Percentiles rank a stretch among this genome's conserved stretches.
phyloP scores from a whole-genome alignment of 2,113 vertebrate species.

The Nycticryphes semicollaris region DNA sequence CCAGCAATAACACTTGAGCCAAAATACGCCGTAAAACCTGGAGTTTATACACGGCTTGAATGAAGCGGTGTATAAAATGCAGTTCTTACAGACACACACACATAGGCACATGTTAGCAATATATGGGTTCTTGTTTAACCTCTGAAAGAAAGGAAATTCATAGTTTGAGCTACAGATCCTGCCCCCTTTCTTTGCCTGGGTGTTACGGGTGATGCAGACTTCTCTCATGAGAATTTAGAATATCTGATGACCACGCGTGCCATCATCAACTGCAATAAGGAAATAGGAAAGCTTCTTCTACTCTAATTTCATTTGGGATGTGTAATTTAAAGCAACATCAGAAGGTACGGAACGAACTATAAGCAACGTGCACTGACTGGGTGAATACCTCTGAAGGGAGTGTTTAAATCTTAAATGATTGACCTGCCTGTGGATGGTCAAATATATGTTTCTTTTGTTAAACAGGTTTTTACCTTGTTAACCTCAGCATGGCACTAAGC shows the following conservation, averaged over 20 bases:
- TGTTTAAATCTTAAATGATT: constrained; percentile 49
- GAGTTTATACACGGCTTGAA: not conserved
- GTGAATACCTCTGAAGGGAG: constrained; percentile 57
- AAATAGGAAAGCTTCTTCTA: not conserved
- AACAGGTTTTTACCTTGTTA: constrained; percentile 60
- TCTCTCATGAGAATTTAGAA: not conserved
- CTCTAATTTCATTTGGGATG: constrained; percentile 31
- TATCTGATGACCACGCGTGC: not conserved
- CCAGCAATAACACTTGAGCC: constrained; percentile 26
- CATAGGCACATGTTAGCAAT: not conserved
- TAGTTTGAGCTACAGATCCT: not conserved
- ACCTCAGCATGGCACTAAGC: constrained; percentile 46
- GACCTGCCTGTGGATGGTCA: constrained; percentile 38
- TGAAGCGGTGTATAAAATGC: not conserved
- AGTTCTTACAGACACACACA: not conserved
- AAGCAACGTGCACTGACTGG: not conserved
- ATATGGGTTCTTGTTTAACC: not conserved
- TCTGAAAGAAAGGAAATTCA: not conserved
- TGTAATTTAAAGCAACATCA: constrained; percentile 27
- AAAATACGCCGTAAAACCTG: constrained; percentile 47
- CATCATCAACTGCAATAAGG: not conserved
- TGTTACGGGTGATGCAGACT: not conserved
- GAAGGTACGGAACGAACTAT: not conserved
- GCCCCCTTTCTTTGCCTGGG: not conserved
- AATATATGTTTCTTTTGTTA: constrained; percentile 38